Evolutionary conservation across 2,113 vertebrate genomes (phyloP).

Genomic region (Petroica traversi): DNA sequence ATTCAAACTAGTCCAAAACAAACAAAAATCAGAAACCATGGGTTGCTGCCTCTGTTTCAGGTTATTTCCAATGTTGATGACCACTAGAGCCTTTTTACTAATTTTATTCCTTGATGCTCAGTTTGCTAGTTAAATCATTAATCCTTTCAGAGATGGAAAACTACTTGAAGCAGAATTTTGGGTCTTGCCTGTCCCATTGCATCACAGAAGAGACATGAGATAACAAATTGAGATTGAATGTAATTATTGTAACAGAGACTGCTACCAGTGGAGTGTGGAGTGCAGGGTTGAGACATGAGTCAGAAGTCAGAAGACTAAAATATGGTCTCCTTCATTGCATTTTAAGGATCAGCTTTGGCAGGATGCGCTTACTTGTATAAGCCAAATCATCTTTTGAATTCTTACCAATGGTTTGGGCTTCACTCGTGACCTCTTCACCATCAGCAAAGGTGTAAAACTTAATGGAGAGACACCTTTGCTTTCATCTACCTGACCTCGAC

Average conservation of each 20-base stretch:
- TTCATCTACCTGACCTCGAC: not conserved
- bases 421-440: not conserved
- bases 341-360: not conserved
- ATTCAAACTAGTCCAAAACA: not conserved
- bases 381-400: not conserved
- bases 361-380: not conserved
- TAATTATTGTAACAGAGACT: not conserved
- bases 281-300: not conserved
- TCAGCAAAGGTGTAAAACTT: not conserved
- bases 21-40: not conserved
- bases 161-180: not conserved
- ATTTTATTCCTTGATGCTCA: not conserved
- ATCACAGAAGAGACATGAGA: not conserved
- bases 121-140: not conserved
- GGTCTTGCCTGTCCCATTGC: not conserved
- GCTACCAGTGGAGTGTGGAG: not conserved
- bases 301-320: not conserved
- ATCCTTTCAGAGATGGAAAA: not conserved
- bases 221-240: not conserved
- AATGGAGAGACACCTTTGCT: not conserved
- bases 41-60: not conserved
- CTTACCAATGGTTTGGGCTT: not conserved
- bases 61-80: not conserved
- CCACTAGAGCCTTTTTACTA: not conserved
- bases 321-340: not conserved